Evolutionary conservation across 2,888 invertebrate species (phyloP), one percentile per base, ranked within the genome.

Genomic region (Strigamia transsilvanica): DNA sequence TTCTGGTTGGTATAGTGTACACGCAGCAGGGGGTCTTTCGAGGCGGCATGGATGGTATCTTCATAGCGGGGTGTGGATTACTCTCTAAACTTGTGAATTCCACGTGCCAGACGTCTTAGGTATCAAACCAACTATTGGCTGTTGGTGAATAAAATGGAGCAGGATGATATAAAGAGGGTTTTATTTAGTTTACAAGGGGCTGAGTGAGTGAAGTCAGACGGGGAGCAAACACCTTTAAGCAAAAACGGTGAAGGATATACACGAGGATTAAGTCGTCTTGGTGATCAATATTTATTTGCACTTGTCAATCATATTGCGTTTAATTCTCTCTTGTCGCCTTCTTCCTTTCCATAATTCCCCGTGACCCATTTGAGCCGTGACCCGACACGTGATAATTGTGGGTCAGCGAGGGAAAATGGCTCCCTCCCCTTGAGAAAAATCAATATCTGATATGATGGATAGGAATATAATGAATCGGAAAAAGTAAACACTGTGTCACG

Each of bases 331-430:
- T 61, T 51, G 51, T 51, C 61, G 21, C 61, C 73, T 10, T 73
- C 32, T 73, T 73, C 51, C 51, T 51, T 51, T 51, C 73, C 32
- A 73, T 32, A 73, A 73, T 32, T 73, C 73, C 73, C 73, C 73
- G 32, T 73, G 73, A 73, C 73, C 73, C 73, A 73, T 73, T 73
- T 73, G 32, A 3, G 73, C 73, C 73, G 73, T 73, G 73, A 73
- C 73, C 73, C 73, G 73, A 73, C 73, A 73, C 73, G 73, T 73
- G 73, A 73, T 73, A 73, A 73, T 73, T 73, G 73, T 73, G 32
- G 73, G 73, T 73, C 73, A 73, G 32, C 23, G 73, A 73, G 32
- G 73, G 73, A 73, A 66, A 73, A 73, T 73, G 27, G 23, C 73
- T 4, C 73, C 73, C 73, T 73, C 73, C 73, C 73, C 73, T 73